Evolutionary conservation across 2,888 invertebrate genomes (phyloP), one percentile per base, ranked within the genome.

Genomic region (Panzeria rudis): DNA sequence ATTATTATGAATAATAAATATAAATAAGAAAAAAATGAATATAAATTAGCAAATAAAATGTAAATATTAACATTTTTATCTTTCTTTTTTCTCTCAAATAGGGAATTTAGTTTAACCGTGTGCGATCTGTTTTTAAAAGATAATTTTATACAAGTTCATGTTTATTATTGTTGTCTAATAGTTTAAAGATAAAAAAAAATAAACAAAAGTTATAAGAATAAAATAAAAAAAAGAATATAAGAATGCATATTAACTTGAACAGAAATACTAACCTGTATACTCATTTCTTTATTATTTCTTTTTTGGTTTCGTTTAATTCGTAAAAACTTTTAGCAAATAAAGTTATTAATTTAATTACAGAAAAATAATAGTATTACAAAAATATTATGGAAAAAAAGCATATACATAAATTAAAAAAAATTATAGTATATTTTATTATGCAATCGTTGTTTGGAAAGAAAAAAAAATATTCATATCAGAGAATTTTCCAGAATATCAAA

Each of bases 231-330:
- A 32, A 6, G 20, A 78, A 84, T 29, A 15, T 17, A 25, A 44
- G 20, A 50, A 50, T 50, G 20, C 20, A 20, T 17, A 20, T 50
- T 61, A n/a, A 61, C 29, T 61, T 54, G 7, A 23, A 17, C 13
- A 71, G 38, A 71, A 64, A 81, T 85, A 85, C 85, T 85, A 85
- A 85, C 85, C 82, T 82, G 78, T 59, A 73, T 44, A 85, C 78
- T 85, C 85, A 85, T 85, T 76, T 76, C 76, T 71, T 50, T 38
- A 15, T 59, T 64, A n/a, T 62, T 62, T 56, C 66, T 17, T 41
- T 62, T 61, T 71, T 62, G 23, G 54, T 59, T 50, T 73, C 59
- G 80, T 80, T 69, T 72, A 8, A 47, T 15, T 59, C 20, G 32
- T 35, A 13, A 47, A n/a, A 44, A 47, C 59, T 73, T n/a, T 72